A percentile compares a stretch with the other conserved stretches of the same genome.
phyloP scores from a whole-genome alignment of 2,888 invertebrate species.

The Morpho achilles region DNA sequence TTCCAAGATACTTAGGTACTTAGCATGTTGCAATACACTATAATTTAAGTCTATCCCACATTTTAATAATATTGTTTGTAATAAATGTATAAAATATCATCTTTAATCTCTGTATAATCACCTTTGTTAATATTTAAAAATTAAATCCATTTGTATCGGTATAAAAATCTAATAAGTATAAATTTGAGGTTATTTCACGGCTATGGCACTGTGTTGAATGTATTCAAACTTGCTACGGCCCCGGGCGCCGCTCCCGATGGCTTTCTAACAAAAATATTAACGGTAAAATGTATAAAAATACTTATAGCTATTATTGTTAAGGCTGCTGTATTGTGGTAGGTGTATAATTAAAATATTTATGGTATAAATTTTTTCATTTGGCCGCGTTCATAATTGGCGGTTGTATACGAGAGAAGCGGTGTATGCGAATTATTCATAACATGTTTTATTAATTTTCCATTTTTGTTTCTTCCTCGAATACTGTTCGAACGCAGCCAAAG shows the following conservation, averaged over 20 bases:
- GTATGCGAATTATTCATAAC: background rate
- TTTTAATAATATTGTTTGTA: constrained; percentile 77
- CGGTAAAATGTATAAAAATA: constrained; percentile 73
- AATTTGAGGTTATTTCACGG: constrained; percentile 74
- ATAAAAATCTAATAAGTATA: constrained; percentile 79
- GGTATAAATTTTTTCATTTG: constrained; percentile 31
- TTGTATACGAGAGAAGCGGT: constrained; percentile 15
- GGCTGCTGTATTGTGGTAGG: constrained; percentile 58
- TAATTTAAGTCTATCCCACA: constrained; percentile 73
- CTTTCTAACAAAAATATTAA: constrained; percentile 41
- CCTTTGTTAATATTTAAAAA: constrained; percentile 78
- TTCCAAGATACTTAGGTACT: constrained; percentile 43
- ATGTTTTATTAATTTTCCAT: too few relatives aligned
- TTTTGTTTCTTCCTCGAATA: constrained; percentile 4
- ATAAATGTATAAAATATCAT: constrained; percentile 80
- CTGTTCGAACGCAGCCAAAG: constrained; percentile 21
- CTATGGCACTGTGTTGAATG: constrained; percentile 74
- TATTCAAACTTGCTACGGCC: constrained; percentile 68
- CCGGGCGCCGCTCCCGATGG: constrained; percentile 41
- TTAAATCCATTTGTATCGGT: constrained; percentile 80
- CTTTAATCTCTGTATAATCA: constrained; percentile 80
- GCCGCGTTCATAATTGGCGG: constrained; percentile 20
- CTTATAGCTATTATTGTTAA: constrained; percentile 76
- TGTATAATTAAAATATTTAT: constrained; percentile 35
- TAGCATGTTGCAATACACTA: constrained; percentile 62